A percentile compares a stretch with the other conserved stretches of the same genome.
These are phyloP conservation scores for Phrixothrix hirtus DNA, from an alignment of 2,888 invertebrate genomes.

Conservation along the genomic window DNA sequence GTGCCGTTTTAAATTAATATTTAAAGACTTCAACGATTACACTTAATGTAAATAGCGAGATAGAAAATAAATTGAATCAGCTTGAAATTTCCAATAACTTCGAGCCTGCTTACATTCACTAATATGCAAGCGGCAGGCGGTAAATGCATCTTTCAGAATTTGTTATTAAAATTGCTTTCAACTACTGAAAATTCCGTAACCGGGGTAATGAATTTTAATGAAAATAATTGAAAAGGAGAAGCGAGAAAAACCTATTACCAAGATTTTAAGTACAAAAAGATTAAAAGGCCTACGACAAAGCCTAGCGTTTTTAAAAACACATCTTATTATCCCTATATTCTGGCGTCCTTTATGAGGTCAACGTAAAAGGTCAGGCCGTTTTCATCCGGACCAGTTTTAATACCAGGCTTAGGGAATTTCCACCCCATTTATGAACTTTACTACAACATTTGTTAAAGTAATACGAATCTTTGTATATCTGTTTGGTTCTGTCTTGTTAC, in stretches of 20 bases:
- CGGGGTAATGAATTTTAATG: slow-evolving; percentile 12
- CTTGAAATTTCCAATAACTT: slow-evolving; percentile 44
- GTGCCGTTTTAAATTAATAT: slow-evolving; percentile 20
- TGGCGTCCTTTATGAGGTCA: slow-evolving; percentile 26
- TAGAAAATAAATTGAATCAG: slow-evolving; percentile 49
- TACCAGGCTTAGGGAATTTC: slow-evolving; percentile 36
- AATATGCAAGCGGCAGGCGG: slow-evolving; percentile 13
- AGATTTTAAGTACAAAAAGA: neutral
- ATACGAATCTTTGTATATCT: slow-evolving; percentile 21
- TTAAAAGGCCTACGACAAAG: slow-evolving; percentile 7
- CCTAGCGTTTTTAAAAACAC: slow-evolving; percentile 10
- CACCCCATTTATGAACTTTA: slow-evolving; percentile 40
- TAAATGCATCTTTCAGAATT: slow-evolving; percentile 10
- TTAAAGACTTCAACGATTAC: slow-evolving; percentile 14
- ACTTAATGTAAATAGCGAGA: slow-evolving; percentile 44
- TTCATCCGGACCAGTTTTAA: slow-evolving; percentile 24
- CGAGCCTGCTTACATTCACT: slow-evolving; percentile 4
- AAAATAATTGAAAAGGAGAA: slow-evolving; percentile 2
- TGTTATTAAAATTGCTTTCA: slow-evolving; percentile 16
- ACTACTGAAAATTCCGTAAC: neutral
- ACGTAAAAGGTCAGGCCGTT: slow-evolving; percentile 24
- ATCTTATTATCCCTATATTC: slow-evolving; percentile 20
- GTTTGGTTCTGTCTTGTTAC: slow-evolving; percentile 14
- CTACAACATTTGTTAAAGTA: slow-evolving; percentile 27
- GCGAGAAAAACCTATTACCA: slow-evolving; percentile 2